Base-by-base conservation (phyloP, 1,140 invertebrate species). In the Aplysia californica region DNA sequence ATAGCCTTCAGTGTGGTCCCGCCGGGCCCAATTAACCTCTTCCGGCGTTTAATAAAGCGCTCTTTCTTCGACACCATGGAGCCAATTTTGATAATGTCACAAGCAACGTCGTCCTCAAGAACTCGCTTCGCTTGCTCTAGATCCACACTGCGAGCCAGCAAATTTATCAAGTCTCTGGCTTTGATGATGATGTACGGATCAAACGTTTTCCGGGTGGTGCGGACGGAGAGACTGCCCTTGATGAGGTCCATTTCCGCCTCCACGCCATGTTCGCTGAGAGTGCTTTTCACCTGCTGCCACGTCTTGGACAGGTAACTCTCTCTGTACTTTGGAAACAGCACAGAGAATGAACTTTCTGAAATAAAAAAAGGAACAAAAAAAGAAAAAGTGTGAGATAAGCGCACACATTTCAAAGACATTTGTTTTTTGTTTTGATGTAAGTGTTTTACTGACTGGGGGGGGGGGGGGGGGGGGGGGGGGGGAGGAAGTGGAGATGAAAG, bases 151-250 rank as follows among this genome's bases (percentile, higher is more conserved):
- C 98, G 91, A 1, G 98, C 96, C 75, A 99, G 87, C 2, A 99
- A 90, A 88, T 98, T 98, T 75, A 99, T 96, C 89, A 99, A 93
- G 89, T 99, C 98, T 79, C 98, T 92, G 10, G 97, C 96, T 91
- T 99, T 99, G 10, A 99, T 92, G 59, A 99, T 96, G 58, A 98
- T 96, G 81, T 96, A 99, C 0, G 98, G 98, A 92, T 99, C 98
- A 96, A 96, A 99, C 1, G 98, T 99, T 91, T 99, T 98, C 67
- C 96, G 92, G 0, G 97, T 99, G 0, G 98, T 99, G 87, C 92
- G 93, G 0, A 99, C 98, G 6, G 94, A 94, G 95, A 99, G 97
- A 80, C 94, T 95, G 66, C 98, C 98, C 92, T 99, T 97, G 2
- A 98, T 91, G 0, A 98, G 89, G 92, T 99, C 98, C 75, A 99